Conservation (phyloP, 2,888 invertebrate genomes). For the Siphlonurus alternatus region DNA sequence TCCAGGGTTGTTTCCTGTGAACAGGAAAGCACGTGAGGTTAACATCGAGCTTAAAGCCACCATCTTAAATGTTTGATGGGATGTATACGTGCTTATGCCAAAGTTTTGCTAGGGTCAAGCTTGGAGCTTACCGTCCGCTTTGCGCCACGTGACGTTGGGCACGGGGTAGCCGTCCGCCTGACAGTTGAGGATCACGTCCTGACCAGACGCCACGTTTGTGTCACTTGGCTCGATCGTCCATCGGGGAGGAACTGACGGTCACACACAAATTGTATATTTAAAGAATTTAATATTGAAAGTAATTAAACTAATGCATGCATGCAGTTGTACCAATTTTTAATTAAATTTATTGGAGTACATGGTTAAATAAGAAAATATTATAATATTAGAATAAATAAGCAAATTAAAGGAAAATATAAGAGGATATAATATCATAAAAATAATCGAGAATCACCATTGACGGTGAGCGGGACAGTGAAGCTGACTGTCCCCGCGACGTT, state of each 20-base stretch:
- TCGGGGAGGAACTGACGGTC: constrained; percentile 60
- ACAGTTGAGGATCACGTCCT: constrained; percentile 71
- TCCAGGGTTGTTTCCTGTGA: constrained; percentile 44
- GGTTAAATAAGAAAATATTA: no score
- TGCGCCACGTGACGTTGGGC: constrained; percentile 76
- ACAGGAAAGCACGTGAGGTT: neutral
- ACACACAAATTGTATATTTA: constrained; percentile 9
- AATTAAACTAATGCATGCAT: neutral
- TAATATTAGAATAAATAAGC: no score
- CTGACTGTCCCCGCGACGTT: constrained; percentile 69
- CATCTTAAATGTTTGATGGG: neutral
- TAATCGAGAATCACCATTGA: constrained; percentile 43
- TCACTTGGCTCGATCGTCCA: constrained; percentile 76
- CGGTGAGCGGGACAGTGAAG: constrained; percentile 62
- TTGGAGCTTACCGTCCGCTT: constrained; percentile 65
- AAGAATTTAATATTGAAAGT: neutral
- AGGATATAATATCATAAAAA: no score
- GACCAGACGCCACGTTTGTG: constrained; percentile 64
- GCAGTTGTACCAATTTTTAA: no score
- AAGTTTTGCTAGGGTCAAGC: no score
- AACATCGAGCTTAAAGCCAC: neutral
- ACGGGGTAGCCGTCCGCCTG: constrained; percentile 85
- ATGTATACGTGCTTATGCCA: neutral
- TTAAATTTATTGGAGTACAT: no score
- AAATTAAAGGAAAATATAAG: no score